Evolutionary conservation across 1,140 invertebrate genomes (phyloP).

Genomic region (Nasonia giraulti): DNA sequence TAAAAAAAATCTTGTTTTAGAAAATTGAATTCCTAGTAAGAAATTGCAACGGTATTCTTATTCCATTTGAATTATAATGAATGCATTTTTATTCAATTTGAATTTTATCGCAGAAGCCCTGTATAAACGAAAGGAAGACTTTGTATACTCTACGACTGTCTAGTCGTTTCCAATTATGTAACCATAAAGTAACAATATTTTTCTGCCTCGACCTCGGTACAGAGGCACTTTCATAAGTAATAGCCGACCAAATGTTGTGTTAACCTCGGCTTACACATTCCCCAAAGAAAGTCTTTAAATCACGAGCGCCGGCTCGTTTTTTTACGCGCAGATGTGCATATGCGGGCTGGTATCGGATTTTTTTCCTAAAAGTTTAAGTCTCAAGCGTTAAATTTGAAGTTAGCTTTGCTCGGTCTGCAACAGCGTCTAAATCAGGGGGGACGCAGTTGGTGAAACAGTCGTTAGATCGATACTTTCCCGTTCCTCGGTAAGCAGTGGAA

Average conservation of each 20-base stretch:
- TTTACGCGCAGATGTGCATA: neutral
- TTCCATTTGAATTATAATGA: too few relatives aligned
- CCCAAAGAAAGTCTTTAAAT: neutral
- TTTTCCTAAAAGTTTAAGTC: neutral
- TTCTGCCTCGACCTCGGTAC: neutral
- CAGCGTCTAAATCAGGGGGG: too few relatives aligned
- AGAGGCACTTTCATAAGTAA: neutral
- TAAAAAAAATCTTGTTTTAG: too few relatives aligned
- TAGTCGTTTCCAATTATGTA: too few relatives aligned
- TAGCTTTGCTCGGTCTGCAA: neutral
- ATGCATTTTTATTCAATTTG: too few relatives aligned
- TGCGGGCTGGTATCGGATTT: neutral
- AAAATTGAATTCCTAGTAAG: too few relatives aligned
- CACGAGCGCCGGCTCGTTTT: neutral
- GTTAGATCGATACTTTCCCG: neutral
- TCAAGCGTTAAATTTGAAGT: slow-evolving; percentile 12
- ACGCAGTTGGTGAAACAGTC: neutral
- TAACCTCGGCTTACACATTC: neutral
- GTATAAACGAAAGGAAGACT: too few relatives aligned
- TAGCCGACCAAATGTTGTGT: neutral
- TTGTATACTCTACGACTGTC: too few relatives aligned
- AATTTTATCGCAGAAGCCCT: too few relatives aligned
- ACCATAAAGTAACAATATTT: too few relatives aligned
- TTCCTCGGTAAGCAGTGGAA: neutral
- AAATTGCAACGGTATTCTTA: too few relatives aligned